Percentiles rank a stretch among this genome's conserved stretches.
Evolutionary conservation across 1,140 invertebrate species (phyloP).

Genomic region (Zaprionus gabonicus): DNA sequence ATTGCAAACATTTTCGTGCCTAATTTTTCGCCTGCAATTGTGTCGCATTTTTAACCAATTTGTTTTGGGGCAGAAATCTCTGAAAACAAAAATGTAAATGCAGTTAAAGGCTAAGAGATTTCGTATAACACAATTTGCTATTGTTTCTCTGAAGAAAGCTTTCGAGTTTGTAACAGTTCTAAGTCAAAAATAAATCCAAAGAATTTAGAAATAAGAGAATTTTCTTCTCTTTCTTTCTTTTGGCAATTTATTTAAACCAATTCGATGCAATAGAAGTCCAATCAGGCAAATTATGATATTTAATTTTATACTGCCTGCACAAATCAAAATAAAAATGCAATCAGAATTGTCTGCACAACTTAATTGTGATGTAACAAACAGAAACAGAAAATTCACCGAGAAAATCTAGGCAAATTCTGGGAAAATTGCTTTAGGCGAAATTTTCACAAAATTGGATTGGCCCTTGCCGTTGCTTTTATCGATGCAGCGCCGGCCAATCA

Average conservation of each 20-base stretch:
- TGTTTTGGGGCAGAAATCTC: neutral
- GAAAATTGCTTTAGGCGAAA: constrained; percentile 21
- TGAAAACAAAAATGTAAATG: neutral
- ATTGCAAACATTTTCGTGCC: constrained; percentile 66
- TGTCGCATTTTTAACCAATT: constrained; percentile 34
- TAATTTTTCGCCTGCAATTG: constrained; percentile 66
- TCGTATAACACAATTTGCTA: neutral
- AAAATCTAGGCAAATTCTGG: neutral
- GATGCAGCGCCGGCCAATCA: constrained; percentile 54
- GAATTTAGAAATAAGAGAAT: neutral
- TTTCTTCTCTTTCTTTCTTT: neutral
- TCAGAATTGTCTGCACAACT: neutral
- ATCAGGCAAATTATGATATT: constrained; percentile 2
- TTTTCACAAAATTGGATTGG: constrained; percentile 50
- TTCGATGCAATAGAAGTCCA: neutral
- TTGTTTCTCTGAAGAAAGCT: neutral
- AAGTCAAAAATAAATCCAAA: neutral
- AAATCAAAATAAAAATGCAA: neutral
- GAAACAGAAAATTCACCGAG: neutral
- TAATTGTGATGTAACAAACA: neutral
- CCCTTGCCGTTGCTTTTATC: constrained; percentile 52
- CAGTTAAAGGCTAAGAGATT: neutral
- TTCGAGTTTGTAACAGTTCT: neutral
- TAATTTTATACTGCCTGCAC: neutral
- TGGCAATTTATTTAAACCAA: neutral